Evolutionary conservation across 1,140 invertebrate species (phyloP).

Genomic region (Bicyclus anynana): DNA sequence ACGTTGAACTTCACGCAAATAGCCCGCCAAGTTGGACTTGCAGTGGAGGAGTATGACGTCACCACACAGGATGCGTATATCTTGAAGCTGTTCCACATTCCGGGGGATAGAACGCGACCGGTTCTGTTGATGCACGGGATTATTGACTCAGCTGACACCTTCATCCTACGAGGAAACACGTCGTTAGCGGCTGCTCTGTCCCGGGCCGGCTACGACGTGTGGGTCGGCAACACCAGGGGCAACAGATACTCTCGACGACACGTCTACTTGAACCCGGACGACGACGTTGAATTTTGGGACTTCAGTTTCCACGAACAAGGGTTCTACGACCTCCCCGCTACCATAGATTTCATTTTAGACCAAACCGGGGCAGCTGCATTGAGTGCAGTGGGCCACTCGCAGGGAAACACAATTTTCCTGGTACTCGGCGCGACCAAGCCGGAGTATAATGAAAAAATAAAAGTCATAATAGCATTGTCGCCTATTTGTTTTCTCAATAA

Average conservation of each 20-base stretch:
- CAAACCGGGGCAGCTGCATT: constrained; percentile 67
- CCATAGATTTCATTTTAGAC: constrained; percentile 80
- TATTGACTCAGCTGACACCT: constrained; percentile 82
- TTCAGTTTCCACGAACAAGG: constrained; percentile 81
- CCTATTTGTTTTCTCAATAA: constrained; percentile 73
- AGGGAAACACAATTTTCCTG: constrained; percentile 79
- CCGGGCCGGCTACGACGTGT: constrained; percentile 80
- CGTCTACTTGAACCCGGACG: constrained; percentile 60
- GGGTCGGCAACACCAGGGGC: constrained; percentile 84
- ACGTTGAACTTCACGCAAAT: constrained; percentile 32
- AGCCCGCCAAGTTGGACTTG: constrained; percentile 72
- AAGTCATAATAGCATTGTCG: constrained; percentile 78
- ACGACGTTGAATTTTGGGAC: constrained; percentile 77
- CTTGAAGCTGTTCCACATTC: constrained; percentile 81
- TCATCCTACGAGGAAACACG: constrained; percentile 75
- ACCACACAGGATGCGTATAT: constrained; percentile 83
- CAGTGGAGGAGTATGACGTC: constrained; percentile 72
- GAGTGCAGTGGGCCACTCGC: constrained; percentile 69
- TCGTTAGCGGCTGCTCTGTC: constrained; percentile 63
- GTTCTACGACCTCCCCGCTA: constrained; percentile 80
- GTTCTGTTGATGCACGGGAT: constrained; percentile 86
- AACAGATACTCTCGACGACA: constrained; percentile 82
- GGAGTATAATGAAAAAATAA: constrained; percentile 79
- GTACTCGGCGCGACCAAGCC: constrained; percentile 79
- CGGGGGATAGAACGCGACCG: constrained; percentile 45